Base-by-base conservation (phyloP, 2,888 invertebrate genomes). In the Eristalis tenax region DNA sequence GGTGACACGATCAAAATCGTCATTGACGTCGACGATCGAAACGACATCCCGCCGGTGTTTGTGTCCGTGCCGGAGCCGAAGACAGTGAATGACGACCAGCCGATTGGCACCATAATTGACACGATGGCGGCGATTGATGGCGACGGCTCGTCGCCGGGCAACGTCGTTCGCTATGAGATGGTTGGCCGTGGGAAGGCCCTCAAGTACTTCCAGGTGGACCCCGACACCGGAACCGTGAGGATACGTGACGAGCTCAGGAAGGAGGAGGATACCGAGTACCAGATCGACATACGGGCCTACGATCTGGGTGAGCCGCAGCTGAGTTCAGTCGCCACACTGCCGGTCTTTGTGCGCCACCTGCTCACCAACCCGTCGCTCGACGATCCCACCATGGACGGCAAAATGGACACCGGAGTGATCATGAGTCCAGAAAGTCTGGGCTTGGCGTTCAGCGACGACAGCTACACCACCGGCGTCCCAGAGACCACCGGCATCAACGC, bases 41-140 rank as follows among this genome's bases (percentile, higher is more conserved):
- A 98, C 92, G 98, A 98, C 93, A 96, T 97, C 89, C 95, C 97
- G 0, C 98, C 98, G 6, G 96, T 97, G 70, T 98, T 98, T 92
- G 96, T 97, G 0, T 95, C 96, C 0, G 95, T 97, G 0, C 96
- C 97, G 0, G 96, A 96, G 71, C 97, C 98, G 0, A 95, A 98
- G 1, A 96, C 97, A 0, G 94, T 98, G 13, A 97, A 97, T 90
- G 98, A 97, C 90, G 96, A 97, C 43, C 96, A 96, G 0, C 94
- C 97, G 0, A 96, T 98, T 81, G 98, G 98, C 23, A 96, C 96
- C 1, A 94, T 96, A 1, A 96, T 98, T 0, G 96, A 96, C 23
- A 96, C 96, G 15, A 95, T 98, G 63, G 94, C 95, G 0, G 98
- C 98, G 0, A 94, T 95, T 0, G 98, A 98, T 92, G 95, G 95